Conservation (phyloP, 2,113 vertebrate genomes). For the Solea solea region DNA sequence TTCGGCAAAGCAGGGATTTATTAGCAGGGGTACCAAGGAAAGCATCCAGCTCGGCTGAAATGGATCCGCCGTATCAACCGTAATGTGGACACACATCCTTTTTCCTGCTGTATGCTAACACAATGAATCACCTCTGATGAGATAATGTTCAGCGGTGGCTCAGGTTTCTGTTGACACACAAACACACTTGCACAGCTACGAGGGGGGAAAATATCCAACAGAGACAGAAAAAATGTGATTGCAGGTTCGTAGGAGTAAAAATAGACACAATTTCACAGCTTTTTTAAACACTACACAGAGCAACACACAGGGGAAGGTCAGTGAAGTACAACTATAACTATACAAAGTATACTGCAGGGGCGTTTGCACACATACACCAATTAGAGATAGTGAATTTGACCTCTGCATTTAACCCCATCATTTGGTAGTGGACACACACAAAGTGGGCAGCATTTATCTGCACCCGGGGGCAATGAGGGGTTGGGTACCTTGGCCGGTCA, state of each 20-base stretch:
- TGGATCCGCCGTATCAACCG: slow-evolving; percentile 72
- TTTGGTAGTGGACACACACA: too few relatives aligned
- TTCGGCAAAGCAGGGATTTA: slow-evolving; percentile 68
- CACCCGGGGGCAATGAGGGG: too few relatives aligned
- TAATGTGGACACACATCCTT: slow-evolving; percentile 71
- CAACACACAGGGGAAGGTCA: slow-evolving; percentile 15
- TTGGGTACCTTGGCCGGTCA: too few relatives aligned
- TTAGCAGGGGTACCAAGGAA: slow-evolving; percentile 64
- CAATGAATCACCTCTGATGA: slow-evolving; percentile 71
- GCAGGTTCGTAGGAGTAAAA: not conserved
- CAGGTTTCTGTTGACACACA: slow-evolving; percentile 68
- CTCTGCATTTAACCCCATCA: too few relatives aligned
- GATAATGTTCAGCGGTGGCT: slow-evolving; percentile 52
- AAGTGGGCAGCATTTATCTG: too few relatives aligned
- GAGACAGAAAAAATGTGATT: slow-evolving; percentile 25
- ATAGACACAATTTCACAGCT: slow-evolving; percentile 4
- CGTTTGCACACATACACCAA: too few relatives aligned
- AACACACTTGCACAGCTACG: slow-evolving; percentile 19
- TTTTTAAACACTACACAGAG: slow-evolving; percentile 5
- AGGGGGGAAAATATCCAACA: slow-evolving; percentile 19
- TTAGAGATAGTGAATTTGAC: too few relatives aligned
- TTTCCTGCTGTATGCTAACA: slow-evolving; percentile 64
- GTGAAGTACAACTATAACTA: not conserved
- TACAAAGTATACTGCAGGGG: not conserved
- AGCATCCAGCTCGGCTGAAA: slow-evolving; percentile 72